Conservation (phyloP, 2,797 vertebrate genomes). For the Hafferia zeledoni region DNA sequence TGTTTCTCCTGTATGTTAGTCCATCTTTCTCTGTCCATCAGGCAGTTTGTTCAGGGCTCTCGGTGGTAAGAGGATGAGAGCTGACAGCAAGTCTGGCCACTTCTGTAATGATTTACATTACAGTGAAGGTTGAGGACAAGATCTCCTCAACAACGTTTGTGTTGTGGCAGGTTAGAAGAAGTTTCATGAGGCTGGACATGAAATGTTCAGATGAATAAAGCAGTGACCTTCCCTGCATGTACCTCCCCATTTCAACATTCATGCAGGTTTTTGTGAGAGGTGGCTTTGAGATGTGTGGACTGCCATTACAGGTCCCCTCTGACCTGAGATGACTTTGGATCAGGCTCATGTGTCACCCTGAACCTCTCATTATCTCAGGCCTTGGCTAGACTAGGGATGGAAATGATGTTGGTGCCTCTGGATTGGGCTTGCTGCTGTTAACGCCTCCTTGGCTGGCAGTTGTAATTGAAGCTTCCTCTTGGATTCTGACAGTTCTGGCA, state of each 20-base stretch:
- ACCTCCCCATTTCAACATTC: background rate
- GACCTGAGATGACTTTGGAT: conserved; percentile 8
- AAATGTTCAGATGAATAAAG: background rate
- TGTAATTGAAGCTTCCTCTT: background rate
- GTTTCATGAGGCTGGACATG: accelerated
- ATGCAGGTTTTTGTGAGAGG: background rate
- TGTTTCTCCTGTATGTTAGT: background rate
- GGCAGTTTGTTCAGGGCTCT: background rate
- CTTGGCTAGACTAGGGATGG: background rate
- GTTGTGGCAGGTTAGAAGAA: background rate
- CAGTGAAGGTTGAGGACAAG: background rate
- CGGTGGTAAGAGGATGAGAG: background rate
- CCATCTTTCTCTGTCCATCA: background rate
- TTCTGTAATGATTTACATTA: background rate
- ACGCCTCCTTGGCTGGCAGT: background rate
- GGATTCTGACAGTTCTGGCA: accelerated
- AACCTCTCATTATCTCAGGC: background rate
- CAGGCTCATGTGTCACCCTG: background rate
- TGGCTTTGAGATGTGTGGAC: background rate
- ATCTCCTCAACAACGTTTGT: background rate
- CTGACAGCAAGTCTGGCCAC: background rate
- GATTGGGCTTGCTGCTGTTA: background rate
- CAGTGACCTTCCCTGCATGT: background rate
- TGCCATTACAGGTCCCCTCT: background rate
- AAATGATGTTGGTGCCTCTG: background rate